phyloP scores from a whole-genome alignment of 2,113 vertebrate species.

The Chunga burmeisteri region DNA sequence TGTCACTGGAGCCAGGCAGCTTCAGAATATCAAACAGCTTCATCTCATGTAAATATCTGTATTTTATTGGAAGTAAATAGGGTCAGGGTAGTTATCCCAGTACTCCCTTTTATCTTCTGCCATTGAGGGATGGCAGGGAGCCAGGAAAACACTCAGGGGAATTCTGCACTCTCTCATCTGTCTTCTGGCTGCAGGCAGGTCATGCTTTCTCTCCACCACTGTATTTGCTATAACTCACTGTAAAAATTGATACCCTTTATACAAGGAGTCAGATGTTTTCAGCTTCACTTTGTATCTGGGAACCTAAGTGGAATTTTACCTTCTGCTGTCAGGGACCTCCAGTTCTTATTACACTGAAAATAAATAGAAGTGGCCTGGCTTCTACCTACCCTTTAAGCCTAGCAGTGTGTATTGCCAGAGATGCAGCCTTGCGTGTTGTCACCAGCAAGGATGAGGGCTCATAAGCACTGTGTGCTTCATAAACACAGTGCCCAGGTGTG shows the following conservation, averaged over 20 bases:
- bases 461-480: background rate
- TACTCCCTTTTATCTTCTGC: background rate
- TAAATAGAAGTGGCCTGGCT: background rate
- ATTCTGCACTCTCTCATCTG: background rate
- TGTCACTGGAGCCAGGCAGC: background rate
- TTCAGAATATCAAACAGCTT: background rate
- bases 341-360: background rate
- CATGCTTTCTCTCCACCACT: background rate
- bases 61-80: constrained; percentile 10
- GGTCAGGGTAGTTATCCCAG: background rate
- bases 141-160: background rate
- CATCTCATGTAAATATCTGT: background rate
- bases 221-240: background rate
- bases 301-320: background rate
- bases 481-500: fast-evolving
- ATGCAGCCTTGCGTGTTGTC: background rate
- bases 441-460: background rate
- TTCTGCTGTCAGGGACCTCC: background rate
- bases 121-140: constrained; percentile 9
- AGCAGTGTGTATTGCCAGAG: background rate
- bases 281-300: background rate
- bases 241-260: constrained; percentile 7
- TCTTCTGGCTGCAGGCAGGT: background rate
- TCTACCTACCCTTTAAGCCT: background rate
- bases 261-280: background rate